These are phyloP conservation scores for Ochropleura leucogaster DNA, from an alignment of 2,888 invertebrate genomes.

Conservation along the genomic window DNA sequence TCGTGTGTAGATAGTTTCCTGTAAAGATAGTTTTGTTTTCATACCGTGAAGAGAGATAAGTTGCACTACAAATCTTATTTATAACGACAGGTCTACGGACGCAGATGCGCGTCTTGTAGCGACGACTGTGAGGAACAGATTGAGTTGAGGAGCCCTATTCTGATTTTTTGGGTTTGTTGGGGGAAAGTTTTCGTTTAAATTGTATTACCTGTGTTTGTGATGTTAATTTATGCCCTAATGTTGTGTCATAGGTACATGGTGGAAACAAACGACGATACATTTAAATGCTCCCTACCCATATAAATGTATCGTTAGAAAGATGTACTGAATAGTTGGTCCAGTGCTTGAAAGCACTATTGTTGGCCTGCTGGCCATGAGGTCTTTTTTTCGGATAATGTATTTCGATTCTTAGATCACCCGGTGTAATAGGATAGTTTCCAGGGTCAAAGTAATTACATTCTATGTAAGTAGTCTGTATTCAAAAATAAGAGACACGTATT, in stretches of 20 bases:
- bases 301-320: too few species aligned
- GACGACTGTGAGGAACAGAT: slow-evolving; percentile 1
- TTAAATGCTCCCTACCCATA: too few species aligned
- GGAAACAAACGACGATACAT: too few species aligned
- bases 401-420: not conserved
- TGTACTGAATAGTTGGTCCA: not conserved
- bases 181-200: not conserved
- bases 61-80: slow-evolving; percentile 56
- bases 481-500: too few species aligned
- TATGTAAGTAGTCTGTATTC: too few species aligned
- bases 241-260: not conserved
- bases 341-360: not conserved
- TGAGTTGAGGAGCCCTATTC: slow-evolving; percentile 31
- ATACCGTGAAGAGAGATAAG: slow-evolving; percentile 26
- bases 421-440: not conserved
- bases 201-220: not conserved
- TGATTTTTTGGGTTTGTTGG: slow-evolving; percentile 1
- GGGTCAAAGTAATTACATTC: too few species aligned
- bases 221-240: not conserved
- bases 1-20: slow-evolving; percentile 8
- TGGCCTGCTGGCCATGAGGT: not conserved
- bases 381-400: not conserved
- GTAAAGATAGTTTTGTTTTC: slow-evolving; percentile 27
- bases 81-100: slow-evolving; percentile 45
- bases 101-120: slow-evolving; percentile 34